Conservation (phyloP, 2,797 vertebrate genomes). For the Macrochelys suwanniensis region DNA sequence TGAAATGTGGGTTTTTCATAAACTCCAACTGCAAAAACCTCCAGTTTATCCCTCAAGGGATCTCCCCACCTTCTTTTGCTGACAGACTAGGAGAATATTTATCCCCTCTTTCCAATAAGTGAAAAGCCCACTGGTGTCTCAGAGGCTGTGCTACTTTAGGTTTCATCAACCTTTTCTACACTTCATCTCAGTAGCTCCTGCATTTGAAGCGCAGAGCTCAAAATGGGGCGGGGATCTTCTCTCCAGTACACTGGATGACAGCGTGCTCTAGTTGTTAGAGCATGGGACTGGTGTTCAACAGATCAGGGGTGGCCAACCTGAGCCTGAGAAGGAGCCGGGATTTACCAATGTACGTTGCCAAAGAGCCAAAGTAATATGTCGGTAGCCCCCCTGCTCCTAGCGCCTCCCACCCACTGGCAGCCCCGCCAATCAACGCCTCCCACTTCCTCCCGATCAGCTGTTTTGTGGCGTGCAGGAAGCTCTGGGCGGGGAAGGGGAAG, state of each 20-base stretch:
- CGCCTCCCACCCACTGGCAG: no score
- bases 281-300: background rate
- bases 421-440: no score
- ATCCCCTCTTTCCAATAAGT: background rate
- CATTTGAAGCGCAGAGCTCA: background rate
- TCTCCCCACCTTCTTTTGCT: background rate
- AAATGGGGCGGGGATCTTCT: background rate
- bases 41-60: background rate
- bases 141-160: background rate
- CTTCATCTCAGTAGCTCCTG: background rate
- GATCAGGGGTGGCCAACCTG: background rate
- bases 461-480: no score
- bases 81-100: background rate
- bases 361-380: no score
- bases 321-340: no score
- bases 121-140: background rate
- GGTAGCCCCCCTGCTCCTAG: no score
- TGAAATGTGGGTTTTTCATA: slow-evolving; percentile 1
- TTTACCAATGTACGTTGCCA: no score
- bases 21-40: background rate
- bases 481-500: no score
- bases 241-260: background rate
- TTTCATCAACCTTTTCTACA: background rate
- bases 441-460: no score
- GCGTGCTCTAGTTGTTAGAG: background rate